Percentiles rank a stretch among this genome's conserved stretches.
phyloP scores from a whole-genome alignment of 2,888 invertebrate species.

The Iselma pallidipennis region DNA sequence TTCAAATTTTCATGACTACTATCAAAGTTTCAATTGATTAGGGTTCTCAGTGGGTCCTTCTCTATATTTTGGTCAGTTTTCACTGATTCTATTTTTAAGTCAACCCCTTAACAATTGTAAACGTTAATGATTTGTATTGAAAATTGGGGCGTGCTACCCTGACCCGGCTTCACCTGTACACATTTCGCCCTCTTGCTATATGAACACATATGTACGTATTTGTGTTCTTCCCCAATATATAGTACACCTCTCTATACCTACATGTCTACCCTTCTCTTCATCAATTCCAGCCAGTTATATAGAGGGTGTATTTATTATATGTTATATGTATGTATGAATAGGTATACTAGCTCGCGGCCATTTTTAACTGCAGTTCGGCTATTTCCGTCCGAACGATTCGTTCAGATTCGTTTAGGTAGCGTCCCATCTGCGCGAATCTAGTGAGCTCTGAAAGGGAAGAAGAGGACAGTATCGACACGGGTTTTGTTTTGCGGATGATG shows the following conservation, averaged over 20 bases:
- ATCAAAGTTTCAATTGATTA: too few species aligned
- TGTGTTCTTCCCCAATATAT: background rate
- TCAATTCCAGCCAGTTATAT: background rate
- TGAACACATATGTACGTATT: background rate
- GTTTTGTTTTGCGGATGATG: slow-evolving; percentile 41
- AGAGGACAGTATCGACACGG: slow-evolving; percentile 41
- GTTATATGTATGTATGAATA: slow-evolving; percentile 20
- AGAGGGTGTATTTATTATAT: background rate
- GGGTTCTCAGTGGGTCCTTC: too few species aligned
- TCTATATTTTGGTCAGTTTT: too few species aligned
- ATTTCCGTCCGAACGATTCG: slow-evolving; percentile 27
- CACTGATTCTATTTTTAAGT: too few species aligned
- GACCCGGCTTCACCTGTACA: background rate
- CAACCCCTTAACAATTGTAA: too few species aligned
- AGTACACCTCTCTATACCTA: background rate
- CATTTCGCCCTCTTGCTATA: background rate
- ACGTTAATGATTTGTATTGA: background rate
- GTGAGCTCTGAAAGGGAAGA: slow-evolving; percentile 18
- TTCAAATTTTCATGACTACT: too few species aligned
- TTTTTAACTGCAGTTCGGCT: slow-evolving; percentile 41
- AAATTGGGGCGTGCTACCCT: background rate
- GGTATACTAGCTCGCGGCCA: slow-evolving; percentile 46
- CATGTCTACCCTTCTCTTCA: background rate
- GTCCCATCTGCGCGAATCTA: slow-evolving; percentile 39
- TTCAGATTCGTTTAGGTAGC: slow-evolving; percentile 31